Evolutionary conservation across 2,113 vertebrate genomes (phyloP).

Genomic region (Pluvianellus socialis): DNA sequence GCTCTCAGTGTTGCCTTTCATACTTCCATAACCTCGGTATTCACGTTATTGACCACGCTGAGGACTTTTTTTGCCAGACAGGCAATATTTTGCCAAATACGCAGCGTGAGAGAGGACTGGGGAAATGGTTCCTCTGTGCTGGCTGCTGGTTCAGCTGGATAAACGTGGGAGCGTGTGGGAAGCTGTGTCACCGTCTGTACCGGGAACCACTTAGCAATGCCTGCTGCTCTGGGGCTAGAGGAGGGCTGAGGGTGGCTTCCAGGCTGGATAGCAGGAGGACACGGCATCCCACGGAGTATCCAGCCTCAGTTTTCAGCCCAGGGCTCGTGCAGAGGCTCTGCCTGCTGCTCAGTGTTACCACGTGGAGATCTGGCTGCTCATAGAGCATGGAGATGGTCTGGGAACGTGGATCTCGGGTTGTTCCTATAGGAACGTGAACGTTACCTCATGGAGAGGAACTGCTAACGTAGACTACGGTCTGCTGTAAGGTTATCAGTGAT

Average conservation of each 20-base stretch:
- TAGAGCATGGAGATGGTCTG: not conserved
- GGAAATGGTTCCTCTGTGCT: not conserved
- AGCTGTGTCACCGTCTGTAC: not conserved
- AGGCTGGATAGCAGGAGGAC: not conserved
- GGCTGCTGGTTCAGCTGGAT: not conserved
- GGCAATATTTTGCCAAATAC: not conserved
- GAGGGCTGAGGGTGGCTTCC: not conserved
- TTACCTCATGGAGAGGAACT: not conserved
- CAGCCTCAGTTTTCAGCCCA: not conserved
- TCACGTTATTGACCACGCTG: not conserved
- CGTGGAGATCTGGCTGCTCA: not conserved
- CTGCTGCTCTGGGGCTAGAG: not conserved
- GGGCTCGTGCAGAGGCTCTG: not conserved
- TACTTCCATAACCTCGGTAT: not conserved
- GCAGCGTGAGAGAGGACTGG: not conserved
- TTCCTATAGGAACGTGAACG: not conserved
- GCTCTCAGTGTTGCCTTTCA: not conserved
- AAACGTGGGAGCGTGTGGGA: not conserved
- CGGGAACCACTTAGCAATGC: not conserved
- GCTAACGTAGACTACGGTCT: not conserved
- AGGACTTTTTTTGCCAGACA: not conserved
- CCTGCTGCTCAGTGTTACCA: not conserved
- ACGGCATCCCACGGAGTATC: not conserved
- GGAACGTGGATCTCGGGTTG: not conserved
- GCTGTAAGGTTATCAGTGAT: not conserved